These are phyloP conservation scores for Rhodophaea formosa DNA, from an alignment of 2,888 invertebrate species.

Conservation along the genomic window DNA sequence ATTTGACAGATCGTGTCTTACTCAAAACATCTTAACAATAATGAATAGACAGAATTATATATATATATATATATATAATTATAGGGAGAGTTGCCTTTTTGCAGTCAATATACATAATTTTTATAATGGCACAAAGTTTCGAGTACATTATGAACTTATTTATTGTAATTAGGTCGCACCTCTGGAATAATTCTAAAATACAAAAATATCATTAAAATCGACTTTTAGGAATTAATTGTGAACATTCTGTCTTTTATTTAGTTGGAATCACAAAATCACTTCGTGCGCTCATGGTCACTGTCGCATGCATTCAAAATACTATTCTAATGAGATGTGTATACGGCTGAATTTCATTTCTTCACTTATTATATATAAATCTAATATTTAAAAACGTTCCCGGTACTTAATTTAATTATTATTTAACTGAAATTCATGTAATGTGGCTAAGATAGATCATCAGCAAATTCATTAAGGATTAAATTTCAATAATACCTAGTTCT, in stretches of 20 bases:
- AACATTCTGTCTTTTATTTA: slow-evolving; percentile 12
- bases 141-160: slow-evolving; percentile 13
- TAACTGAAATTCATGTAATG: background rate
- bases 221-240: background rate
- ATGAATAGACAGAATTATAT: slow-evolving; percentile 10
- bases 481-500: background rate
- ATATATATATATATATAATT: too few species aligned
- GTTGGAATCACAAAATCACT: slow-evolving; percentile 11
- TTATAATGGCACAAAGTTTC: slow-evolving; percentile 17
- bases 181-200: slow-evolving; percentile 7
- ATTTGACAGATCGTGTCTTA: background rate
- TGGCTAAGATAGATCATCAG: slow-evolving; percentile 7
- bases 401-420: background rate
- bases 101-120: slow-evolving; percentile 7
- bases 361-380: slow-evolving; percentile 5
- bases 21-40: slow-evolving; percentile 3
- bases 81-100: background rate
- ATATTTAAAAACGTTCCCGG: background rate
- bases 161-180: slow-evolving; percentile 4
- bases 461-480: slow-evolving; percentile 6
- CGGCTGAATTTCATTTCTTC: background rate
- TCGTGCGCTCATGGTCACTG: background rate
- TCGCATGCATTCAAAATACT: slow-evolving; percentile 10
- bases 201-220: background rate
- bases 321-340: slow-evolving; percentile 4